These are phyloP conservation scores for Chydorus sphaericus DNA, from an alignment of 2,888 invertebrate genomes.

Conservation along the genomic window DNA sequence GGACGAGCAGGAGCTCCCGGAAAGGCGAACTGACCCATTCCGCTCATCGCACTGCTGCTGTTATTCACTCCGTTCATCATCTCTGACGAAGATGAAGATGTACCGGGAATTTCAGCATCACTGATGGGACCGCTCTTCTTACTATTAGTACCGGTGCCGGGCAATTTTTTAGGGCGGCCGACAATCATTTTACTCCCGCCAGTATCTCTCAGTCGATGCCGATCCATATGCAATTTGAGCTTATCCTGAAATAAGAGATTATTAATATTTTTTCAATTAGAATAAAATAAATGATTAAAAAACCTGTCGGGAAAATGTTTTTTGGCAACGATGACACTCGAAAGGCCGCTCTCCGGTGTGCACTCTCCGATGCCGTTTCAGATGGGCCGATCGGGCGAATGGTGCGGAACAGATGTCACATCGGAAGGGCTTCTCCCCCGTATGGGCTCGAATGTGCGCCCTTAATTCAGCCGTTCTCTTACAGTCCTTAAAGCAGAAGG, in stretches of 20 bases:
- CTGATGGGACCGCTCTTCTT: constrained; percentile 4
- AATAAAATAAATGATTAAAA: no score
- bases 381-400: constrained; percentile 52
- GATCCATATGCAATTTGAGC: constrained; percentile 44
- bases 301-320: constrained; percentile 52
- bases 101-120: neutral
- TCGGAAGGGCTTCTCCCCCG: constrained; percentile 16
- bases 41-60: neutral
- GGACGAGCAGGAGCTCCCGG: constrained; percentile 11
- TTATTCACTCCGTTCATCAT: no score
- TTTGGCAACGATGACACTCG: constrained; percentile 50
- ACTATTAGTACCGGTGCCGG: neutral
- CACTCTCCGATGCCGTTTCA: constrained; percentile 50
- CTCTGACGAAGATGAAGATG: constrained; percentile 3
- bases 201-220: constrained; percentile 12
- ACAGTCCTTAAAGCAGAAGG: constrained; percentile 16
- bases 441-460: constrained; percentile 16
- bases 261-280: no score
- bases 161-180: constrained; percentile 7
- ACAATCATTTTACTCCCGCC: constrained; percentile 14
- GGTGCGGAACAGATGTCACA: constrained; percentile 16
- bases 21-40: constrained; percentile 14
- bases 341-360: constrained; percentile 57
- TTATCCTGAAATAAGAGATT: no score
- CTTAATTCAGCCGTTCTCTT: constrained; percentile 15